A percentile compares a stretch with the other conserved stretches of the same genome.
Conservation (phyloP, 2,113 vertebrate species). For the Percopsis transmontana region DNA sequence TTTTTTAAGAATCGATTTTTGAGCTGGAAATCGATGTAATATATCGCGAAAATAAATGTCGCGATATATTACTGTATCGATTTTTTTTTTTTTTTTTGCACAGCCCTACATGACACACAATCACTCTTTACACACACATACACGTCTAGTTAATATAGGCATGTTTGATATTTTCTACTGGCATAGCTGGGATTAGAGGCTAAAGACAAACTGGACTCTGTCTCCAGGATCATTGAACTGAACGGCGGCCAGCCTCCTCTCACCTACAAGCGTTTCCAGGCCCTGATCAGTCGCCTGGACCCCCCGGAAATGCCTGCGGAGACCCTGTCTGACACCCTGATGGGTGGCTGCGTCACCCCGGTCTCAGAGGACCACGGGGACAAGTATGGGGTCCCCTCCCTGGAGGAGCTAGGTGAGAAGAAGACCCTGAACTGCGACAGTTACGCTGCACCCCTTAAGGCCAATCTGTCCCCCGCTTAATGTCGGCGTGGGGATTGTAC, state of each 20-base stretch:
- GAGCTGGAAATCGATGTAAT: no score
- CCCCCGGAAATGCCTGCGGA: conserved; percentile 78
- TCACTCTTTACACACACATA: background rate
- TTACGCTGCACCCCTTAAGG: no score
- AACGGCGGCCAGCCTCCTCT: conserved; percentile 79
- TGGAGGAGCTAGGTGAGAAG: conserved; percentile 79
- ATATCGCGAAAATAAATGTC: no score
- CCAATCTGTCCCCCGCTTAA: no score
- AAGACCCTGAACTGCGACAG: no score
- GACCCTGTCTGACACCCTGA: conserved; percentile 64
- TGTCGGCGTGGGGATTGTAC: no score
- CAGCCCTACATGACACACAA: no score
- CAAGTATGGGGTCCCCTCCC: conserved; percentile 78
- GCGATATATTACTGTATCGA: no score
- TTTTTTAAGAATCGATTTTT: no score
- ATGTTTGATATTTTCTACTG: no score
- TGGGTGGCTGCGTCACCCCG: conserved; percentile 75
- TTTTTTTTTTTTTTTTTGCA: no score
- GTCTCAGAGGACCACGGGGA: conserved; percentile 77
- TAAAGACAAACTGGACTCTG: background rate
- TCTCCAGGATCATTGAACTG: conserved; percentile 76
- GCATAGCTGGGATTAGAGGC: no score
- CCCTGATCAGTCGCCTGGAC: conserved; percentile 77
- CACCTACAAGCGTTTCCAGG: conserved; percentile 82
- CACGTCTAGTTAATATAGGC: background rate